Evolutionary conservation across 2,797 vertebrate species (phyloP), one percentile per base, ranked within the genome.

Genomic region (Chelidonichthys spinosus): DNA sequence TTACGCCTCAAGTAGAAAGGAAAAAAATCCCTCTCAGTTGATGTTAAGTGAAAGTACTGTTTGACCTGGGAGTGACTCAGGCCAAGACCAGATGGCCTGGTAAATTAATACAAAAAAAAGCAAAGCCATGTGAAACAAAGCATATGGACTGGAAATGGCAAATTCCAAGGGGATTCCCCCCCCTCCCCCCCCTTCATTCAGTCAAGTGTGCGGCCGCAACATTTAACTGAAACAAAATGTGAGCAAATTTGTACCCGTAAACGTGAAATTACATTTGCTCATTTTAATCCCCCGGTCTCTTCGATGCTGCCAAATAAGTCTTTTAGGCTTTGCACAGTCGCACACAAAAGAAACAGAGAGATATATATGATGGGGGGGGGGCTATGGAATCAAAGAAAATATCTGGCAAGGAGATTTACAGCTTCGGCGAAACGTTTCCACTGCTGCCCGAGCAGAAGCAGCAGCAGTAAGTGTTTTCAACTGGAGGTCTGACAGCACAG

Each of bases 331-430:
- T 79, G 60, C 72, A 81, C 72, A 56, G 85, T 63, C 40, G 39
- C 70, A 73, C 40, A 61, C 74, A 59, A 65, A 69, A 77, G 54
- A 74, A 79, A 75, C 65, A n/a, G 25, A 46, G 50, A 69, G 71
- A 78, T 72, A 76, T 63, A 52, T 73, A 40, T 6, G 43, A 47
- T 73, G 63, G 56, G 46, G 55, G 69, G 63, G 13, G 42, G 42
- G 33, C 36, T n/a, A 5, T 7, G 11, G 6, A 91, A 91, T 93
- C 87, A 93, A 94, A 94, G 91, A 89, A 84, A 89, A 89, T 89
- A 83, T 93, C 87, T 87, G 87, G 74, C 81, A 72, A n/a, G 58
- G 67, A 92, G 91, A 94, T 95, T 95, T 95, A 95, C 89, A 87
- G 61, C 88, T 84, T 53, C 66, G 84, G 77, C 55, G 60, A 91